Conservation (phyloP, 2,888 invertebrate species). For the Dasypolia templi region DNA sequence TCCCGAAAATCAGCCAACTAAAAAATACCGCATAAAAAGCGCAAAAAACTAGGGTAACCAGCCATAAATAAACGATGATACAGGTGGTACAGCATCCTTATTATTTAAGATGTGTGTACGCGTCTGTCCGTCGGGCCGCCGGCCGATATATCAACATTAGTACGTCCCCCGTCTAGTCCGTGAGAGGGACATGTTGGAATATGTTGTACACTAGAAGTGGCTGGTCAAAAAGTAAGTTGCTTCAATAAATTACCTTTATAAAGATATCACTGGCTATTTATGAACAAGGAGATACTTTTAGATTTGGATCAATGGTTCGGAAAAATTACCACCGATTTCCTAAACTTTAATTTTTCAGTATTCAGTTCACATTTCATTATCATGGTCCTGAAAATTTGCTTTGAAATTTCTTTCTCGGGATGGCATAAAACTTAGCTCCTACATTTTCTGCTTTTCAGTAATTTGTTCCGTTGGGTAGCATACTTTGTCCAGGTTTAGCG, state of each 20-base stretch:
- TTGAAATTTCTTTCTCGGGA: no score
- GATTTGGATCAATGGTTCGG: no score
- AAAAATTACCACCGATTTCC: background rate
- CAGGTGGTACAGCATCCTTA: conserved; percentile 72
- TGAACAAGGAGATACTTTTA: no score
- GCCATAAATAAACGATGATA: conserved; percentile 72
- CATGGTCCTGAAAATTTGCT: no score
- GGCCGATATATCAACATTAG: conserved; percentile 90
- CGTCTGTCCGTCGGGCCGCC: conserved; percentile 85
- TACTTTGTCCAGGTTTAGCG: background rate
- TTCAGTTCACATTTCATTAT: no score
- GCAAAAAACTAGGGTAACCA: conserved; percentile 60
- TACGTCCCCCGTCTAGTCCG: conserved; percentile 82
- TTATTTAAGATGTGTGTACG: conserved; percentile 84
- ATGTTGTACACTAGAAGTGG: conserved; percentile 68
- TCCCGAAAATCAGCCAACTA: conserved; percentile 28
- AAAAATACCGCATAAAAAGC: conserved; percentile 53
- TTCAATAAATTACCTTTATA: background rate
- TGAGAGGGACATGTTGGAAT: conserved; percentile 75
- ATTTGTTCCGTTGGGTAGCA: background rate
- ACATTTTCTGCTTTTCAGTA: background rate
- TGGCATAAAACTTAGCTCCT: no score
- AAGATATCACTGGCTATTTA: no score
- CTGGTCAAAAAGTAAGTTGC: background rate
- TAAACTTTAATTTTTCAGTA: background rate